Evolutionary conservation across 2,113 vertebrate species (phyloP), one percentile per base, ranked within the genome.

Genomic region (Irena cyanogastra): DNA sequence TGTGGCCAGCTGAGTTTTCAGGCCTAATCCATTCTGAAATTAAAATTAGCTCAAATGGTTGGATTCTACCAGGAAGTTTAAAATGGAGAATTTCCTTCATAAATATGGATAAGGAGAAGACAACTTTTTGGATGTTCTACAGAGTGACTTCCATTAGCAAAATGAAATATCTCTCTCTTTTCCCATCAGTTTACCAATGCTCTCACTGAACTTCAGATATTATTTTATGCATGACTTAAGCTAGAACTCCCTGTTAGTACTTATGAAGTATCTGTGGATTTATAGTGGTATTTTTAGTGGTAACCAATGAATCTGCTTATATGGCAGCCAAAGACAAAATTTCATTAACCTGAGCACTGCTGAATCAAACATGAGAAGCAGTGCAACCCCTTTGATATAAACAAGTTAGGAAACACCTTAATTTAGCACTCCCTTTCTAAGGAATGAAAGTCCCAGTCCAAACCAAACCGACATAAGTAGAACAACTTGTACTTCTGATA

Each of bases 31-130:
- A 87, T 90, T 94, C 75, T 94, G 88, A 95, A 93, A 88, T 91
- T 84, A 86, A 93, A 94, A 97, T 95, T 83, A 94, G 41, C 42
- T 95, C 66, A 83, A 87, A 91, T 71, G 37, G 50, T 93, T 88
- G 49, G 56, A 89, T 94, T 87, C 65, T 81, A 89, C 42, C 61
- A 94, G 85, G 90, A 92, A 87, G 53, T 78, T 94, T 76, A 83
- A 94, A 96, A 90, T 71, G 18, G 35, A 92, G 72, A 83, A 92
- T 96, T 96, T 95, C 93, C 92, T 92, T 94, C 81, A 96, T 92
- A 94, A 96, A 95, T 95, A 90, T 82, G 89, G 85, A 90, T 96
- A 94, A 85, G 39, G 80, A 33, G n/a, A 91, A 2, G 85, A 94
- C 90, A 92, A 92, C 56, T 93, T 87, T 86, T 90, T 97, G 92